These are phyloP conservation scores for Drosophila macrospina DNA, from an alignment of 2,888 invertebrate species.

Conservation along the genomic window DNA sequence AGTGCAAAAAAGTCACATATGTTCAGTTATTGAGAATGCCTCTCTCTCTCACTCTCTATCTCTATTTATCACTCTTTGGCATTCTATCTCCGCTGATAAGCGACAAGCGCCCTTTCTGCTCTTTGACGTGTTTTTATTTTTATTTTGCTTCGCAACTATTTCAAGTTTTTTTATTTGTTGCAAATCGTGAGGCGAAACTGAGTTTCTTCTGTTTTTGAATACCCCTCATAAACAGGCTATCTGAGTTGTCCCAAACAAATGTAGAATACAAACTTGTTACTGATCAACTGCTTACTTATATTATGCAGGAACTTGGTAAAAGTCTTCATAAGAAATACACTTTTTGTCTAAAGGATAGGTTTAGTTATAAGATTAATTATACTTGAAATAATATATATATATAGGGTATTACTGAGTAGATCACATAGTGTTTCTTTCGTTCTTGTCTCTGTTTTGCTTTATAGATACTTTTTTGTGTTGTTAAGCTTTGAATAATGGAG, in stretches of 20 bases:
- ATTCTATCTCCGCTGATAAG: slow-evolving; percentile 50
- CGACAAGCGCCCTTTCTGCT: slow-evolving; percentile 45
- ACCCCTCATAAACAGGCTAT: not conserved
- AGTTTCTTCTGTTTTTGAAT: slow-evolving; percentile 11
- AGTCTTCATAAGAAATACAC: not conserved
- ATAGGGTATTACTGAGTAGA: too few relatives aligned
- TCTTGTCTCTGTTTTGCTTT: slow-evolving; percentile 25
- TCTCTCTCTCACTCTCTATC: slow-evolving; percentile 1
- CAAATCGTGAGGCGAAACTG: slow-evolving; percentile 5
- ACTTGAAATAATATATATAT: not conserved
- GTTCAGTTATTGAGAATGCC: slow-evolving; percentile 29
- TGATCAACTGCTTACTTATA: not conserved
- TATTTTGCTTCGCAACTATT: slow-evolving; percentile 41
- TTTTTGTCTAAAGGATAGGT: too few relatives aligned
- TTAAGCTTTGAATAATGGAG: slow-evolving; percentile 19
- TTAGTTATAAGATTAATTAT: too few relatives aligned
- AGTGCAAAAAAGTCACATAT: slow-evolving; percentile 38
- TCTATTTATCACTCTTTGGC: slow-evolving; percentile 34
- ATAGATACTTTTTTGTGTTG: slow-evolving; percentile 1
- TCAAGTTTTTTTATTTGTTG: slow-evolving; percentile 13
- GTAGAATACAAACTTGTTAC: not conserved
- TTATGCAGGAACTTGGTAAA: not conserved
- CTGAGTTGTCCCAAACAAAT: not conserved
- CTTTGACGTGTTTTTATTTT: slow-evolving; percentile 28
- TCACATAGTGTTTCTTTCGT: too few relatives aligned